Evolutionary conservation across 1,140 invertebrate species (phyloP).

Genomic region (Drosophila repletoides): DNA sequence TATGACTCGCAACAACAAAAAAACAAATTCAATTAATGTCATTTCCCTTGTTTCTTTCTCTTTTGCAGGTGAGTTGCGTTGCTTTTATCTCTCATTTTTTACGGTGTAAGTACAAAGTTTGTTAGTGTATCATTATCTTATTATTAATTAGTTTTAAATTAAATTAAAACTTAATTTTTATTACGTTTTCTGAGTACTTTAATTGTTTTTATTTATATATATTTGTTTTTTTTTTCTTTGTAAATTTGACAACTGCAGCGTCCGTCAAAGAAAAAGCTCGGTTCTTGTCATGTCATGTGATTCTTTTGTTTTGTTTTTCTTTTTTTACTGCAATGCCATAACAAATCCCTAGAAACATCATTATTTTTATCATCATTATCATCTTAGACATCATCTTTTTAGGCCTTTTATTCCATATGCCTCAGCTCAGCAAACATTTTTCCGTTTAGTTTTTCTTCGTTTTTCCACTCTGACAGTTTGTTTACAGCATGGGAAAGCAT

Average conservation of each 20-base stretch:
- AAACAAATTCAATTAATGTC: conserved; percentile 48
- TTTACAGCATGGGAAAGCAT: conserved; percentile 52
- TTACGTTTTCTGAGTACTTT: too few species aligned
- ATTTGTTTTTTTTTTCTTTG: background rate
- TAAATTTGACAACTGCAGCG: background rate
- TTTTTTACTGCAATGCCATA: background rate
- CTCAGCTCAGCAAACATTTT: conserved; percentile 41
- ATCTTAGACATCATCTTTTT: conserved; percentile 1
- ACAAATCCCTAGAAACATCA: background rate
- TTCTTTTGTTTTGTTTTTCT: background rate
- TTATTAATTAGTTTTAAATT: too few species aligned
- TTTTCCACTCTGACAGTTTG: conserved; percentile 62
- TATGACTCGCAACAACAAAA: conserved; percentile 26
- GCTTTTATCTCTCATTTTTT: background rate
- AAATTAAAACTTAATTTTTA: too few species aligned
- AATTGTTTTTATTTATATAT: too few species aligned
- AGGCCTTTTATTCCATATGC: conserved; percentile 1
- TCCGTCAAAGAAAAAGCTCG: background rate
- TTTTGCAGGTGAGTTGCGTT: conserved; percentile 57
- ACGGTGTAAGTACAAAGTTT: conserved; percentile 27
- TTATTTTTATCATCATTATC: background rate
- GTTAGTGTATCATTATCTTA: too few species aligned
- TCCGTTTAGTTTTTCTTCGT: background rate
- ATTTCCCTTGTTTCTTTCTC: conserved; percentile 14
- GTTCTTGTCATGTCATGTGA: conserved; percentile 12